Conservation (phyloP, 1,140 invertebrate genomes). For the Lepidotrigona ventralis region DNA sequence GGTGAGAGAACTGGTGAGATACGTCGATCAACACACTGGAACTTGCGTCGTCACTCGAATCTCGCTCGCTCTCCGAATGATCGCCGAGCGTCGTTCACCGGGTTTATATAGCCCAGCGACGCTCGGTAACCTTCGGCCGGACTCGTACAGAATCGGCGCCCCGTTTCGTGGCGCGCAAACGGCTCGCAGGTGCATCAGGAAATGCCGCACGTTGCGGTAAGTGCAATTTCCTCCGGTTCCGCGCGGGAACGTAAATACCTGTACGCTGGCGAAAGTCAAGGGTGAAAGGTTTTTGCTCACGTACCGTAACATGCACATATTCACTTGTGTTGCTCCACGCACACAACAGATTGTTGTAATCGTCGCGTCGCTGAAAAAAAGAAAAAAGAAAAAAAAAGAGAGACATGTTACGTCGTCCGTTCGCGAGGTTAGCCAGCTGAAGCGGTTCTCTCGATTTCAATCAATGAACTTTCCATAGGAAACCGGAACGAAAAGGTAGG, state of each 20-base stretch:
- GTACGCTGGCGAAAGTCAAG: conserved; percentile 14
- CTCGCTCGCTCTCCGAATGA: conserved; percentile 37
- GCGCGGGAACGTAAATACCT: not conserved
- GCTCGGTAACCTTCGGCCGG: conserved; percentile 54
- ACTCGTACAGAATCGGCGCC: conserved; percentile 28
- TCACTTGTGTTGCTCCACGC: not conserved
- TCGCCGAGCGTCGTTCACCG: not conserved
- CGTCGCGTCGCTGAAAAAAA: too few species aligned
- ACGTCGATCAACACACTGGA: not conserved
- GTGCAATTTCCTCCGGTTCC: not conserved
- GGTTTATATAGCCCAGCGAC: conserved; percentile 44
- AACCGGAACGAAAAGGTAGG: too few species aligned
- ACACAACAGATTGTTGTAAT: not conserved
- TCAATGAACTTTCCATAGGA: not conserved
- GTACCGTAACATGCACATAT: conserved; percentile 9
- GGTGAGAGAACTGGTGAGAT: not conserved
- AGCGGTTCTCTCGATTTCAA: not conserved
- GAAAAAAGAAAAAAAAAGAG: not conserved
- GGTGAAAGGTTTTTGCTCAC: conserved; percentile 12
- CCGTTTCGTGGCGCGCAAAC: not conserved
- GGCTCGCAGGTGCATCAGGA: conserved; percentile 19
- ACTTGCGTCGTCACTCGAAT: not conserved
- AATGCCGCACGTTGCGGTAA: not conserved
- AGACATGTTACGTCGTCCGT: not conserved
- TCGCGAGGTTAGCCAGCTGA: not conserved